phyloP scores from a whole-genome alignment of 2,797 vertebrate species.

The Cygnus olor region DNA sequence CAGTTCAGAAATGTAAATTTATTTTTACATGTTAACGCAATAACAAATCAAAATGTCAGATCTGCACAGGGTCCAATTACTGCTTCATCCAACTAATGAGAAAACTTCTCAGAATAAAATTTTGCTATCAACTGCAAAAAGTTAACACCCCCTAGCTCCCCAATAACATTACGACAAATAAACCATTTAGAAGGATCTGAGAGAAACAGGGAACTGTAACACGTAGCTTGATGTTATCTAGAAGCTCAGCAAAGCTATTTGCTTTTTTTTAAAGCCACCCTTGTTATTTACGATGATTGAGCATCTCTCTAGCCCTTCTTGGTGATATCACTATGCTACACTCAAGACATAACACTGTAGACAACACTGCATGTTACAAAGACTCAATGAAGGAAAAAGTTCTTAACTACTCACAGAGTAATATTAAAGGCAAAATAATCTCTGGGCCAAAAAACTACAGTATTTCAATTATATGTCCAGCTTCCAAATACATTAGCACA shows the following conservation, averaged over 20 bases:
- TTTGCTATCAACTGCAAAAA: not conserved
- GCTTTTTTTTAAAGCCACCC: not conserved
- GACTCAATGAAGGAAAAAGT: not conserved
- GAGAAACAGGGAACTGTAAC: not conserved
- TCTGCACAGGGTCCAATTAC: not conserved
- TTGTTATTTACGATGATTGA: not conserved
- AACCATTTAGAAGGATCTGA: not conserved
- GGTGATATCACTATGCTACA: not conserved
- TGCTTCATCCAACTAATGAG: not conserved
- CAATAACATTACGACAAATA: not conserved
- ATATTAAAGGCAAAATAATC: not conserved
- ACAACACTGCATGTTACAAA: not conserved
- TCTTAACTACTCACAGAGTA: not conserved
- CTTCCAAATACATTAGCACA: not conserved
- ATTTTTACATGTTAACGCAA: not conserved
- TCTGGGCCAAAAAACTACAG: not conserved
- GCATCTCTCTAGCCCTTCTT: not conserved
- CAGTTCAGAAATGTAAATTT: not conserved
- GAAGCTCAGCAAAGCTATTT: not conserved
- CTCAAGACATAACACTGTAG: not conserved
- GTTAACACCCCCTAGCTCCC: not conserved
- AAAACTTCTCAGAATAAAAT: not conserved
- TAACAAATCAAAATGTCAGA: not conserved
- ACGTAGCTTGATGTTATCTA: too few relatives aligned
- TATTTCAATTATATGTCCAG: not conserved